Evolutionary conservation across 2,113 vertebrate species (phyloP).

Genomic region (Glareola pratincola): DNA sequence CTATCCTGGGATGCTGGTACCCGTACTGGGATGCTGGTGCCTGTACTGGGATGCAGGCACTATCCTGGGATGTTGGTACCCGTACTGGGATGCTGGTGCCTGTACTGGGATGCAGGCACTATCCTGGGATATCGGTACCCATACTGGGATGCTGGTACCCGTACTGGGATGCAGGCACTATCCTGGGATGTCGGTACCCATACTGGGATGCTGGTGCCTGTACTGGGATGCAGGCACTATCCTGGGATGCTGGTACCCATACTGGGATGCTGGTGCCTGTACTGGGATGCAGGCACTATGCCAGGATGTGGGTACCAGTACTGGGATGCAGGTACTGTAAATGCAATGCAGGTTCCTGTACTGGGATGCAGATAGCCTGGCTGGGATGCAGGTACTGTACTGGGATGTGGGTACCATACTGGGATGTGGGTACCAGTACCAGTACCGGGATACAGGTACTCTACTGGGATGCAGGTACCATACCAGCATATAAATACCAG

Average conservation of each 20-base stretch:
- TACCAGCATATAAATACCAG: too few relatives aligned
- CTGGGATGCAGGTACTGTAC: accelerated
- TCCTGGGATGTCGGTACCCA: too few relatives aligned
- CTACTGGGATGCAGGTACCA: neutral
- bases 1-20: too few relatives aligned
- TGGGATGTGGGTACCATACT: neutral
- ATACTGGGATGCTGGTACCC: too few relatives aligned
- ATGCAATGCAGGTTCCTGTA: too few relatives aligned
- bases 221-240: neutral
- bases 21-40: too few relatives aligned
- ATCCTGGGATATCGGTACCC: too few relatives aligned
- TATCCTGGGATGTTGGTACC: too few relatives aligned
- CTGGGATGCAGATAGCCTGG: neutral
- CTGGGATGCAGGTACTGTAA: neutral
- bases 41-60: neutral
- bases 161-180: neutral
- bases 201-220: too few relatives aligned
- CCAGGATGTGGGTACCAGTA: too few relatives aligned
- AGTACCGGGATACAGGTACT: neutral
- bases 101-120: neutral
- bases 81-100: too few relatives aligned
- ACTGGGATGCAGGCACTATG: neutral
- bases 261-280: neutral
- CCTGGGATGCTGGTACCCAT: neutral
- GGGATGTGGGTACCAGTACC: neutral